phyloP scores from a whole-genome alignment of 2,888 invertebrate genomes.

The Acronicta leporina region DNA sequence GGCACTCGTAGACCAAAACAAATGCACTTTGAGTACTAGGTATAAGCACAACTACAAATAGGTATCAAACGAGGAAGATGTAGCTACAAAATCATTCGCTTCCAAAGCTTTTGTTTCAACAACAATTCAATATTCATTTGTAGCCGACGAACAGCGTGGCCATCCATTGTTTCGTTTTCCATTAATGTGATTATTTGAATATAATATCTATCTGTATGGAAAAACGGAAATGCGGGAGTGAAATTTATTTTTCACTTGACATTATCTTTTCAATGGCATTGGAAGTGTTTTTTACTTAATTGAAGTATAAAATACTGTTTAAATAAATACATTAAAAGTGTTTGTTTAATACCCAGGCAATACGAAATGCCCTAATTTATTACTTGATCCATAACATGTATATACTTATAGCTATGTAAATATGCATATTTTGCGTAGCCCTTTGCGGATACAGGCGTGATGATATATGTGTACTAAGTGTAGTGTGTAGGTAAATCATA shows the following conservation, averaged over 20 bases:
- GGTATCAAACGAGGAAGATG: conserved; percentile 16
- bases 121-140: conserved; percentile 44
- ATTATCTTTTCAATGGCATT: conserved; percentile 1
- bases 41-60: not conserved
- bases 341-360: no score
- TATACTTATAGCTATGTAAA: no score
- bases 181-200: conserved; percentile 47
- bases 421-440: no score
- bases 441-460: no score
- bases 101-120: conserved; percentile 42
- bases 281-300: not conserved
- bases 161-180: conserved; percentile 36
- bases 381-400: no score
- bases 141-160: conserved; percentile 22
- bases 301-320: no score
- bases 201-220: conserved; percentile 35
- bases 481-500: no score
- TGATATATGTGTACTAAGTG: no score
- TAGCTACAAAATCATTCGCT: conserved; percentile 23
- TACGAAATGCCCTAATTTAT: no score
- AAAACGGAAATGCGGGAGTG: conserved; percentile 14
- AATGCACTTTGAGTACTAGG: no score
- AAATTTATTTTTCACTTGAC: conserved; percentile 11
- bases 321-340: no score
- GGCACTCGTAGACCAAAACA: not conserved